phyloP scores from a whole-genome alignment of 2,888 invertebrate genomes.

The Cetonia aurata region DNA sequence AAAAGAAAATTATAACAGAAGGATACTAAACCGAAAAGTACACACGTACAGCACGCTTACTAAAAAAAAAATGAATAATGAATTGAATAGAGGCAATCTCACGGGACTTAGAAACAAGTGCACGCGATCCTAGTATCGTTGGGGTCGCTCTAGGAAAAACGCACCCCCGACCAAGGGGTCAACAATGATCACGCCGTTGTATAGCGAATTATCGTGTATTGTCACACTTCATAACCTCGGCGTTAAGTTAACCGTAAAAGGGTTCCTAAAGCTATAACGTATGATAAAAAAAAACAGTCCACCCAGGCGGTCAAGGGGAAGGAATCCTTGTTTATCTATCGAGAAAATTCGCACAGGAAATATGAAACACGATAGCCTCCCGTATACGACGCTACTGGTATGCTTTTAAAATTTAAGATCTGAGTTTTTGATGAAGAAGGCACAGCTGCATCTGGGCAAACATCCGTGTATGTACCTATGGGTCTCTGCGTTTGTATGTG shows the following conservation, averaged over 20 bases:
- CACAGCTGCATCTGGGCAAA: slow-evolving; percentile 48
- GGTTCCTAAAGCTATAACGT: slow-evolving; percentile 32
- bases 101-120: slow-evolving; percentile 50
- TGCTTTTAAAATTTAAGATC: slow-evolving; percentile 3
- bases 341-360: too few relatives aligned
- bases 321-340: neutral
- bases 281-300: neutral
- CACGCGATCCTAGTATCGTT: slow-evolving; percentile 25
- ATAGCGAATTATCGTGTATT: slow-evolving; percentile 53
- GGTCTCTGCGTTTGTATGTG: neutral
- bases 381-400: too few relatives aligned
- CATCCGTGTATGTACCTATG: slow-evolving; percentile 38
- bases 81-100: slow-evolving; percentile 31
- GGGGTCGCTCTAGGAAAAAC: slow-evolving; percentile 43
- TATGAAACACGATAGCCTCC: too few relatives aligned
- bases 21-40: slow-evolving; percentile 30
- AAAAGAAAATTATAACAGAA: slow-evolving; percentile 26
- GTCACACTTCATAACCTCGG: slow-evolving; percentile 48
- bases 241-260: slow-evolving; percentile 30
- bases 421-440: slow-evolving; percentile 30
- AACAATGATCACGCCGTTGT: slow-evolving; percentile 54
- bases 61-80: slow-evolving; percentile 14
- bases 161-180: slow-evolving; percentile 43
- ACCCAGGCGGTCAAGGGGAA: neutral
- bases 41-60: slow-evolving; percentile 12